Evolutionary conservation across 1,140 invertebrate genomes (phyloP).

Genomic region (Drosophila pachea): DNA sequence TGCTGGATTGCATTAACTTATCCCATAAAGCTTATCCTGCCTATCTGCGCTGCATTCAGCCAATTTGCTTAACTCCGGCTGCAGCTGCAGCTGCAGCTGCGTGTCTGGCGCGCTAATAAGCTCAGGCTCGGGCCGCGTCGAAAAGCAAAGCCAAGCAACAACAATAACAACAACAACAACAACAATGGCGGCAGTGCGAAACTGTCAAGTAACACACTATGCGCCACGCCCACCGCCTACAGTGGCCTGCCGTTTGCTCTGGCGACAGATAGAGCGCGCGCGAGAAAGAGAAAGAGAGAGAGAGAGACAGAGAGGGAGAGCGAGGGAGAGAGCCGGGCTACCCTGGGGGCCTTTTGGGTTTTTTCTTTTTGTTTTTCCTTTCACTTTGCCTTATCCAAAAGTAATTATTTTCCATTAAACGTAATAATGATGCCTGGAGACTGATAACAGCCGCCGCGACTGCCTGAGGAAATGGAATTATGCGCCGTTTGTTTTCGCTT

Average conservation of each 20-base stretch:
- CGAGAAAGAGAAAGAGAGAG: too few species aligned
- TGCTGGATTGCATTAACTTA: constrained; percentile 5
- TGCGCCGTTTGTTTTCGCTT: constrained; percentile 54
- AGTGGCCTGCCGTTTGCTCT: constrained; percentile 2
- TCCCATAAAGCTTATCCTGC: constrained; percentile 7
- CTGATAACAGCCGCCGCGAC: constrained; percentile 51
- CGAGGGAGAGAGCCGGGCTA: too few species aligned
- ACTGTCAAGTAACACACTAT: constrained; percentile 39
- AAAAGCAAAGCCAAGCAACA: constrained; percentile 4
- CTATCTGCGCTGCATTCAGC: constrained; percentile 2
- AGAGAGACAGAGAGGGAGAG: too few species aligned
- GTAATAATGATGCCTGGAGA: constrained; percentile 67
- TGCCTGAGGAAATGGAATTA: constrained; percentile 62
- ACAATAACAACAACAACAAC: constrained; percentile 7
- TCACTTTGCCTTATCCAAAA: constrained; percentile 76
- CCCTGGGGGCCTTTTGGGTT: constrained; percentile 20
- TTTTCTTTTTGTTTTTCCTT: constrained; percentile 62
- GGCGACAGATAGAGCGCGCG: too few species aligned
- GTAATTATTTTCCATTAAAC: constrained; percentile 77
- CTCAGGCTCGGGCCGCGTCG: constrained; percentile 16
- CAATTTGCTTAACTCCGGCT: constrained; percentile 8
- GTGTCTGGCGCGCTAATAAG: constrained; percentile 33
- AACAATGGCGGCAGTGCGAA: constrained; percentile 15
- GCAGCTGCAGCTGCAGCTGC: constrained; percentile 24
- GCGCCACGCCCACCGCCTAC: neutral